Evolutionary conservation across 2,113 vertebrate genomes (phyloP).

Genomic region (Taurulus bubalis): DNA sequence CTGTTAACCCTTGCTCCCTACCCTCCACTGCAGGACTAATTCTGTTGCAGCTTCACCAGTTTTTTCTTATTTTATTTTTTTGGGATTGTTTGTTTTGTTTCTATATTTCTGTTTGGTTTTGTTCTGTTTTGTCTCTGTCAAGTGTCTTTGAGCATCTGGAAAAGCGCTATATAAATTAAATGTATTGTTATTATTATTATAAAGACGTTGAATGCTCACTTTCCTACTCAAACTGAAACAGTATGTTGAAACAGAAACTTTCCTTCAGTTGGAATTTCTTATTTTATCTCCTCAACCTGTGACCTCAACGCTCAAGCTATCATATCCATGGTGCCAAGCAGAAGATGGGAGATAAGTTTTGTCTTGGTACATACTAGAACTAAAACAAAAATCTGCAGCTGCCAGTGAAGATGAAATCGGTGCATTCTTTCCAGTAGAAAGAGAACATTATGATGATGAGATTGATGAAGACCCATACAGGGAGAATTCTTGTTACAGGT

Average conservation of each 20-base stretch:
- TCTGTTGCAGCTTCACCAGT: too few species aligned
- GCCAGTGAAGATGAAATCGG: slow-evolving; percentile 25
- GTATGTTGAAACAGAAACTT: neutral
- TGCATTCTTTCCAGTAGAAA: neutral
- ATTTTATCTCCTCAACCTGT: slow-evolving; percentile 16
- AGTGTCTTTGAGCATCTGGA: too few species aligned
- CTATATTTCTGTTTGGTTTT: too few species aligned
- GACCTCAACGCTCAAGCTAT: slow-evolving; percentile 27
- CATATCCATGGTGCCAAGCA: neutral
- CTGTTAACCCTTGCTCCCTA: too few species aligned
- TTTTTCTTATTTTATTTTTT: too few species aligned
- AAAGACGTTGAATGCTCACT: neutral
- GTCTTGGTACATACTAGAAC: neutral
- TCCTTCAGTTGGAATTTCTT: neutral
- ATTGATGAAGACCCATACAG: neutral
- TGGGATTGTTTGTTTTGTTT: too few species aligned
- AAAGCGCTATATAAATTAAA: too few species aligned
- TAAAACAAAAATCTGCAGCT: slow-evolving; percentile 7
- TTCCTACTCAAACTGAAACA: neutral
- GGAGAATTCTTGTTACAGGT: too few species aligned
- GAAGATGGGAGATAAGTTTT: slow-evolving; percentile 24
- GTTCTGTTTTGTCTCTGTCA: too few species aligned
- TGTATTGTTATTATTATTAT: too few species aligned
- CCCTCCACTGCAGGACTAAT: too few species aligned
- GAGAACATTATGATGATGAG: neutral